A percentile compares a stretch with the other conserved stretches of the same genome.
Conservation (phyloP, 2,797 vertebrate genomes). For the Babyrousa celebensis region DNA sequence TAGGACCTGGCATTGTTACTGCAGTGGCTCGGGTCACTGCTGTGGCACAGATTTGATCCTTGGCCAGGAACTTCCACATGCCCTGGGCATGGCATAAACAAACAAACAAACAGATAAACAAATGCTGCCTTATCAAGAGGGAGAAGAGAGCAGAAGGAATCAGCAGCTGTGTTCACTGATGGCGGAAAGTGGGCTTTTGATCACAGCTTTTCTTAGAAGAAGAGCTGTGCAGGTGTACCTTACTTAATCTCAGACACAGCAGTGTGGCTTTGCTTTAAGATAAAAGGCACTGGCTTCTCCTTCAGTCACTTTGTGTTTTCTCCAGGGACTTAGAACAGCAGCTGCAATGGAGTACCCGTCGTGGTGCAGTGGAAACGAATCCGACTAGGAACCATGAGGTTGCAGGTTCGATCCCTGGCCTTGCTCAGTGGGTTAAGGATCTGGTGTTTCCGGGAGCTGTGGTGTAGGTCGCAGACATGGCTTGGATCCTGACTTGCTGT, state of each 20-base stretch:
- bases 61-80: too few species aligned
- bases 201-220: slow-evolving; percentile 9
- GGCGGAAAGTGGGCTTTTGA: background rate
- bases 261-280: background rate
- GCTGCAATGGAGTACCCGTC: background rate
- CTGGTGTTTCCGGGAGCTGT: too few species aligned
- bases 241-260: background rate
- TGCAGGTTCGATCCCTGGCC: too few species aligned
- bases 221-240: background rate
- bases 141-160: background rate
- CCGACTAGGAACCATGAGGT: too few species aligned
- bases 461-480: too few species aligned
- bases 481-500: too few species aligned
- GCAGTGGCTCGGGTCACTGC: too few species aligned
- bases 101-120: background rate
- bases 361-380: too few species aligned
- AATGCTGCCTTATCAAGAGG: slow-evolving; percentile 26
- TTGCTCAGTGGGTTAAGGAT: too few species aligned
- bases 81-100: too few species aligned
- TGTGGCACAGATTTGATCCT: too few species aligned
- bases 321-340: background rate
- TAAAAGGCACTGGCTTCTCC: background rate
- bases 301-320: background rate
- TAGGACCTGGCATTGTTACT: too few species aligned
- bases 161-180: slow-evolving; percentile 11